Base-by-base conservation (phyloP, 2,113 vertebrate species). In the Cnemophilus loriae region DNA sequence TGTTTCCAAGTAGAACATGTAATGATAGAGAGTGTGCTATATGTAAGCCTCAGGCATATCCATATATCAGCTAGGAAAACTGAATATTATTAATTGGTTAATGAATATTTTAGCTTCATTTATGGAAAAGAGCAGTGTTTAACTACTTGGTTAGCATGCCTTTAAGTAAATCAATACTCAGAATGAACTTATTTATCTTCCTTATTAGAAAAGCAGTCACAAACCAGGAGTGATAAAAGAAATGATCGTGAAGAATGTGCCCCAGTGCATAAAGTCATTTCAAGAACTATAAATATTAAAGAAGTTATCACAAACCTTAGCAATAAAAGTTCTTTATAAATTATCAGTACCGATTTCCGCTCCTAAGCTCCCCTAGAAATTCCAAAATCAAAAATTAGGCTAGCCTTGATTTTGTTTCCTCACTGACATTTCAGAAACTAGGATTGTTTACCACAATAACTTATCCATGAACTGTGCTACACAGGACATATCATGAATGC, bases 31-130 rank as follows among this genome's bases (percentile, higher is more conserved):
- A 96, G 82, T 76, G 87, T 76, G 79, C 53, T 55, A 44, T 56
- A 91, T 6, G 8, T 85, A 96, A 84, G 88, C 73, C 84, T 71
- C 28, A 69, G 87, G 87, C 79, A 60, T 37, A 71, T 33, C 70
- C 88, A 73, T 67, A 52, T 49, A 94, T 84, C 70, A 96, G 7
- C 56, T 77, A 56, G 23, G 71, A 89, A 93, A 95, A 80, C 17
- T n/a, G 52, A 79, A 16, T 63, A 91, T 80, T 97, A 96, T 92
- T 97, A 95, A 94, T 96, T 87, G 71, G 56, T 42, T 85, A 83
- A 95, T 97, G 83, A 97, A 95, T 96, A 96, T 96, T 96, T 96
- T 96, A 95, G 22, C 89, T 95, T 79, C 73, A 93, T 75, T 97
- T 95, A 95, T 13, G 84, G 74, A 94, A 95, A 94, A 93, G 79